phyloP scores from a whole-genome alignment of 2,113 vertebrate genomes.

The Mormyrus iriodes region DNA sequence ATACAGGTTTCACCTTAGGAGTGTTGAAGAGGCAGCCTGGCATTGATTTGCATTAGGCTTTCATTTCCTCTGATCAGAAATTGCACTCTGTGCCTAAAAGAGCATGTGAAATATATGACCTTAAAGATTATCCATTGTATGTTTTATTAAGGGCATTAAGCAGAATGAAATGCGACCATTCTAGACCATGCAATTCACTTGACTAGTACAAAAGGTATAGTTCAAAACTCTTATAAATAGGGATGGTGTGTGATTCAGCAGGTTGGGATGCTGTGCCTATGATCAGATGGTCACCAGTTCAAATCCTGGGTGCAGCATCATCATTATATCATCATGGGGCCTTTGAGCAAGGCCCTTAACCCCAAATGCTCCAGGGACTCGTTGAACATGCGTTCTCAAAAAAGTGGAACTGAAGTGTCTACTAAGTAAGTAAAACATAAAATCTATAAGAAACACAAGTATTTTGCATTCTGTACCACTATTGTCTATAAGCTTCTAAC shows the following conservation, averaged over 20 bases:
- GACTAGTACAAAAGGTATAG: too few relatives aligned
- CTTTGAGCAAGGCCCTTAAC: background rate
- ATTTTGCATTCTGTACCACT: background rate
- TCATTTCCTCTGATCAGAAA: background rate
- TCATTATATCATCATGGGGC: background rate
- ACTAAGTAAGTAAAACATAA: background rate
- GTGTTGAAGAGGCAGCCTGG: background rate
- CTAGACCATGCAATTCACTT: background rate
- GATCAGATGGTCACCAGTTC: background rate
- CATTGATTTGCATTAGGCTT: background rate
- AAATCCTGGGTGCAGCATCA: background rate
- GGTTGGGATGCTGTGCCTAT: background rate
- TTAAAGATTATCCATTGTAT: background rate
- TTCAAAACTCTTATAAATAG: background rate
- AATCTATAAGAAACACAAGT: background rate
- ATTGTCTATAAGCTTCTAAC: background rate
- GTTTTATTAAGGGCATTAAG: background rate
- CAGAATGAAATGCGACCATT: too few relatives aligned
- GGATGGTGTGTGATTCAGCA: background rate
- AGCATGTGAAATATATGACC: background rate
- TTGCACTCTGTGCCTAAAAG: background rate
- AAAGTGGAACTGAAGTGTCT: background rate
- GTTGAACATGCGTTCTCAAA: background rate
- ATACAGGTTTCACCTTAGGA: background rate
- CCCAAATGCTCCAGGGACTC: background rate